These are phyloP conservation scores for Gopherus flavomarginatus DNA, from an alignment of 2,113 vertebrate species.

Conservation along the genomic window DNA sequence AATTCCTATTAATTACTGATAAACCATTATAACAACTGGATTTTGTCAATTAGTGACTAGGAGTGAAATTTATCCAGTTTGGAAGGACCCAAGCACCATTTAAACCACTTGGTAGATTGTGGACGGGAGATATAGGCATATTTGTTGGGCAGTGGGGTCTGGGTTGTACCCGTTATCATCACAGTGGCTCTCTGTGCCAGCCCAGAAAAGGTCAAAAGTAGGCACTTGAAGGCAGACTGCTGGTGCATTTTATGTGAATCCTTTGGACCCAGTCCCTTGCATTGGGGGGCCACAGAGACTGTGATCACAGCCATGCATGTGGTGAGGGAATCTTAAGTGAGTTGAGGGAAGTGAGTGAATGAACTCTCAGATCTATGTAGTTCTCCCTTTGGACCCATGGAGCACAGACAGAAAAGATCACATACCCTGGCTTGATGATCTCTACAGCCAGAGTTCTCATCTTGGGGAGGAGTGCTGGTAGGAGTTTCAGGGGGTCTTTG, in stretches of 20 bases:
- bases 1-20: neutral
- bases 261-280: neutral
- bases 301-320: neutral
- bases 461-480: neutral
- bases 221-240: neutral
- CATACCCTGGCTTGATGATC: fast-evolving
- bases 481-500: neutral
- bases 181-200: neutral
- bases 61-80: neutral
- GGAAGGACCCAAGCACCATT: neutral
- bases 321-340: neutral
- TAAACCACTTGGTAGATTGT: neutral
- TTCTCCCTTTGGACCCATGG: neutral
- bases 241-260: neutral
- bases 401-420: neutral
- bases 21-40: neutral
- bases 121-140: no score
- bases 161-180: neutral
- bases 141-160: neutral
- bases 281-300: neutral
- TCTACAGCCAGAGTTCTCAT: neutral
- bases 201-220: neutral
- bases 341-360: neutral
- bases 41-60: neutral
- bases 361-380: neutral